Conservation (phyloP, 2,888 invertebrate species). For the Dolomedes plantarius region DNA sequence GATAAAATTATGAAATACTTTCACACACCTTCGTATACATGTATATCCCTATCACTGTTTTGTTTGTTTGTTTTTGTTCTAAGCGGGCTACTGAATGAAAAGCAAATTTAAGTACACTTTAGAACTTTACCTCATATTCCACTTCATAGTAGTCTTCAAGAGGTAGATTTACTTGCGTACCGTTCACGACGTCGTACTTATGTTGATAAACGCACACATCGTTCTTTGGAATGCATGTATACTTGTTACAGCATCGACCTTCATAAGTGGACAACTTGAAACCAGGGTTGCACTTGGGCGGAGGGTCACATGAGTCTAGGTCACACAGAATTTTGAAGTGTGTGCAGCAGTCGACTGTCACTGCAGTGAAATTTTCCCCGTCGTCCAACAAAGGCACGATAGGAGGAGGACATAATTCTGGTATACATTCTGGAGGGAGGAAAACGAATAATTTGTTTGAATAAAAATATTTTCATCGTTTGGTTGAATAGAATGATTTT, state of each 20-base stretch:
- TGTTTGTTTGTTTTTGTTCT: too few relatives aligned
- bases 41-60: too few relatives aligned
- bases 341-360: conserved; percentile 85
- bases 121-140: conserved; percentile 53
- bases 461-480: too few relatives aligned
- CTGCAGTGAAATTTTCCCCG: conserved; percentile 81
- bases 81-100: too few relatives aligned
- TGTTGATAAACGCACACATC: conserved; percentile 61
- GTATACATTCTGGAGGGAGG: conserved; percentile 82
- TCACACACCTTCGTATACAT: too few relatives aligned
- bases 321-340: conserved; percentile 81
- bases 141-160: conserved; percentile 27
- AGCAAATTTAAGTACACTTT: too few relatives aligned
- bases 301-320: conserved; percentile 81
- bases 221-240: conserved; percentile 80
- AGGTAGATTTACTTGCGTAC: conserved; percentile 74
- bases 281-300: conserved; percentile 79
- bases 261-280: conserved; percentile 80
- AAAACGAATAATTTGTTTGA: background rate
- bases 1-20: too few relatives aligned
- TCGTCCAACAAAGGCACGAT: conserved; percentile 74
- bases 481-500: too few relatives aligned
- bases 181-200: conserved; percentile 79
- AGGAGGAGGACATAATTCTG: conserved; percentile 83
- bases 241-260: conserved; percentile 82